Evolutionary conservation across 2,113 vertebrate species (phyloP), one percentile per base, ranked within the genome.

Genomic region (Microtus ochrogaster): DNA sequence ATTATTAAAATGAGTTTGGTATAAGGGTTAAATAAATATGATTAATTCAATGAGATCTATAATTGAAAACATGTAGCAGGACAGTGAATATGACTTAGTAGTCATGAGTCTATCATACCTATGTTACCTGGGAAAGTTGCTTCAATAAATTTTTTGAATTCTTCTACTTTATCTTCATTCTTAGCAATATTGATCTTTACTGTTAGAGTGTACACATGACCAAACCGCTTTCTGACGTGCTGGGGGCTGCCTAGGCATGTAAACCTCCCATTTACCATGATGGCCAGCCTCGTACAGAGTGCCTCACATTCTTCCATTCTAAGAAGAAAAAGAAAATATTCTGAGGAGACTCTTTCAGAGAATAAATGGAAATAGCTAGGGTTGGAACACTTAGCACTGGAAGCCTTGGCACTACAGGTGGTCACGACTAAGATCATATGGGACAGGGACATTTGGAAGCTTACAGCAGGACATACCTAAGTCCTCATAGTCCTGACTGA

Each of bases 171-270:
- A 91, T 98, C 83, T 26, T 98, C 97, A 0, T 97, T 95, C 17
- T 81, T 33, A 55, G 68, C n/a, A 36, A 41, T 81, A 17, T 98
- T 98, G 0, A 99, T 98, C 98, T 99, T 99, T 82, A 99, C 99
- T 98, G 99, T 98, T 94, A 99, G 98, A 0, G 98, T 99, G 98
- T 99, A 99, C 55, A 99, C 99, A 0, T 99, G 99, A 95, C 99
- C 99, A 47, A 99, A 99, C 97, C 99, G 99, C 98, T 99, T 99
- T 97, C 99, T 99, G 39, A 99, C 98, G 94, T 99, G 99, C 97
- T 99, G 99, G n/a, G 99, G 99, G 97, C 99, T 99, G 91, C 99
- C 99, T 47, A 99, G 98, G 96, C 99, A 99, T 92, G 99, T 99
- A 97, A 99, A 99, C 98, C 99, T 99, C 73, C 99, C 99, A 0